Evolutionary conservation across 2,888 invertebrate species (phyloP), one percentile per base, ranked within the genome.

Genomic region (Papilio elwesi): DNA sequence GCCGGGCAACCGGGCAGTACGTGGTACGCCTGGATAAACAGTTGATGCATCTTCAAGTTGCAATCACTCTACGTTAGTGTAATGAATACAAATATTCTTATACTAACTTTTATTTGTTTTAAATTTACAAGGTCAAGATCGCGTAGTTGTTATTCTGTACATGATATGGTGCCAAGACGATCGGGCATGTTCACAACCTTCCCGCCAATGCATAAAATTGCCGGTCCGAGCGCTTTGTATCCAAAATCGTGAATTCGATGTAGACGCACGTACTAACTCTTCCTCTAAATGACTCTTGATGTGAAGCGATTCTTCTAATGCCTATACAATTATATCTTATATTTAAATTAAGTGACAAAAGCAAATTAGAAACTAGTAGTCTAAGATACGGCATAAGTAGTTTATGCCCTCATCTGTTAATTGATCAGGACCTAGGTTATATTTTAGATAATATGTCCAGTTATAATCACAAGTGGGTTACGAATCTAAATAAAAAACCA

Each of bases 111-210:
- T 52, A 38, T 55, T 57, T 67, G 64, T n/a, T 11, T 64, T 15
- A 11, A 36, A n/a, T 64, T 59, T 43, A 43, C 66, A 66, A 26
- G 74, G 75, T 74, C 80, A 77, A n/a, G 52, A 26, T 71, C 86
- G 80, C 12, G 80, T 79, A 8, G 83, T 83, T 12, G 83, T 84
- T 16, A 90, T 88, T 78, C 80, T 89, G 76, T 93, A 92, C 77
- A 90, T 83, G 4, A 90, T 78, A 71, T 86, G 82, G 70, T 90
- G 86, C 93, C 93, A 92, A 1, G 85, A 82, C 0, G 76, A 68
- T 8, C 78, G 80, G 0, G 86, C 84, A 26, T 83, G 82, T 71
- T 87, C 82, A 0, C 78, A 78, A 2, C 83, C 90, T 10, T 77
- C 78, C 2, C 81, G 82, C 92, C 92, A 93, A 15, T 80, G 74